phyloP scores from a whole-genome alignment of 2,888 invertebrate species.

The Notodonta ziczac region DNA sequence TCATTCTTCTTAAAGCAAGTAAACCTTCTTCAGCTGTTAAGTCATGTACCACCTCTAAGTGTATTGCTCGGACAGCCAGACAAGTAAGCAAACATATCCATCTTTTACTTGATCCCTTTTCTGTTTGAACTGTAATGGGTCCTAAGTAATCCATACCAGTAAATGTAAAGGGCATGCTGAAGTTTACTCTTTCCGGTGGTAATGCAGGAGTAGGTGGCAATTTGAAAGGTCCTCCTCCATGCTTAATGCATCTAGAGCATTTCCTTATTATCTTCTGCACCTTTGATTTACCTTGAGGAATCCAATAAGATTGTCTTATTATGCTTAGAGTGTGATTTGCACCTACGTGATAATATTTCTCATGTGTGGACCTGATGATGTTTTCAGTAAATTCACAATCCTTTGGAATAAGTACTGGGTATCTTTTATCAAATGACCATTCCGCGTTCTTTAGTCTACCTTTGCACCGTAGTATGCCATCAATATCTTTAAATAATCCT shows the following conservation, averaged over 20 bases:
- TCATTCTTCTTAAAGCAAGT: slow-evolving; percentile 16
- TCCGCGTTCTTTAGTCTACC: background rate
- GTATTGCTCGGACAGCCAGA: slow-evolving; percentile 19
- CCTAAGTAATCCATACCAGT: background rate
- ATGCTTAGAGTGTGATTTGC: background rate
- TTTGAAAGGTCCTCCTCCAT: background rate
- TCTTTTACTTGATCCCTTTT: slow-evolving; percentile 9
- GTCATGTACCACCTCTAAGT: slow-evolving; percentile 18
- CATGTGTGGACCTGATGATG: background rate
- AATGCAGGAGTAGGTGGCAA: background rate
- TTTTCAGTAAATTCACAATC: background rate
- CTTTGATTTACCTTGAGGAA: background rate
- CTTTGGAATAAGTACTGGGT: background rate
- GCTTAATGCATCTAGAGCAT: background rate
- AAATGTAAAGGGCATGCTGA: background rate
- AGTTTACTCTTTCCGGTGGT: background rate
- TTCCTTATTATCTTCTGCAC: background rate
- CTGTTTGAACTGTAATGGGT: background rate
- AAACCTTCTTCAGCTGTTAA: slow-evolving; percentile 24
- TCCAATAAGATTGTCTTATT: background rate
- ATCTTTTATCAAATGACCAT: background rate
- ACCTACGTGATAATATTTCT: background rate
- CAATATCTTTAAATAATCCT: background rate
- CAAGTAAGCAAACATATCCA: slow-evolving; percentile 29
- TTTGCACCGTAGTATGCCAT: background rate